Conservation (phyloP, 1,140 invertebrate species). For the Brachionus asplanchnoidis region DNA sequence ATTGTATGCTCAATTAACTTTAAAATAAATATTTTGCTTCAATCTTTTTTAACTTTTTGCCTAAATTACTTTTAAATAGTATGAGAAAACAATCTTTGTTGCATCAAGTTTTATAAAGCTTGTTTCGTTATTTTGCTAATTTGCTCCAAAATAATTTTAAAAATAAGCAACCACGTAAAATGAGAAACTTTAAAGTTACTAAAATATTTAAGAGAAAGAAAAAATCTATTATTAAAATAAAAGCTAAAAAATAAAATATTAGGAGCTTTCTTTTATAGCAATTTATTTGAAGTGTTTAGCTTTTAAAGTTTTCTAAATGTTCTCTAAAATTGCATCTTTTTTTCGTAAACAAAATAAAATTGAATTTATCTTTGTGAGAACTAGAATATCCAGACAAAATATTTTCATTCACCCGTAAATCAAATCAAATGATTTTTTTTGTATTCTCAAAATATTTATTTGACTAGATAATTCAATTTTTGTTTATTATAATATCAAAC, state of each 20-base stretch:
- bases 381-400: not conserved
- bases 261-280: not conserved
- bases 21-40: not conserved
- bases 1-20: not conserved
- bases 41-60: not conserved
- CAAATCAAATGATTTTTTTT: not conserved
- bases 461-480: not conserved
- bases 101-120: not conserved
- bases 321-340: not conserved
- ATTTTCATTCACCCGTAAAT: not conserved
- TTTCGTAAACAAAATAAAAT: not conserved
- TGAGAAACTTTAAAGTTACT: not conserved
- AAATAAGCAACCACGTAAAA: not conserved
- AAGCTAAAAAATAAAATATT: not conserved
- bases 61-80: not conserved
- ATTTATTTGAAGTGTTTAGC: not conserved
- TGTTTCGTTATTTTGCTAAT: not conserved
- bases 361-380: not conserved
- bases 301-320: not conserved
- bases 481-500: not conserved
- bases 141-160: not conserved
- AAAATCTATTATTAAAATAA: not conserved
- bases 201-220: not conserved
- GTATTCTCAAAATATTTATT: not conserved
- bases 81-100: not conserved